Base-by-base conservation (phyloP, 2,797 vertebrate species). In the Yasuhikotakia modesta region DNA sequence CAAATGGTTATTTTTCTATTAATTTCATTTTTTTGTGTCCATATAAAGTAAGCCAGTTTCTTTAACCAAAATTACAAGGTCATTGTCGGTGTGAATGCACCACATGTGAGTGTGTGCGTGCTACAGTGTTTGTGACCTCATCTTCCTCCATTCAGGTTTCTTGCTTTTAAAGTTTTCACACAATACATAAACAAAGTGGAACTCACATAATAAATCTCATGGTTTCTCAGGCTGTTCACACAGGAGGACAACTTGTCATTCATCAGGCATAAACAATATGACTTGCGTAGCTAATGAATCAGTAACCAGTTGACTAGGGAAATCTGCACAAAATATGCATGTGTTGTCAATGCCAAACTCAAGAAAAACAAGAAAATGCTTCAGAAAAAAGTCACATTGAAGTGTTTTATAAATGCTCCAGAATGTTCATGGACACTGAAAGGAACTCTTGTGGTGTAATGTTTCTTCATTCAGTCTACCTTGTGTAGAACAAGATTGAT, bases 401-500 rank as follows among this genome's bases (percentile, higher is more conserved):
- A 19, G 50, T 27, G 48, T 55, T 30, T 39, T 39, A 11, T 35
- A 52, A 24, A 74, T 45, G 11, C 17, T 66, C 3, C 24, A 55
- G 50, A 43, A 7, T 24, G 8, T 45, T 17, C 7, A 48, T 17
- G 27, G 39, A 61, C 43, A 12, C n/a, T 69, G 10, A 76, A 76
- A 66, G 24, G 19, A 32, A 50, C 21, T 66, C 12, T 32, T 17
- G 21, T 19, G 17, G 27, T 17, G 7, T 67, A 57, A 75, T 39
- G 35, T 27, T 52, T 70, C 16, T 70, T 45, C 21, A 70, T 21
- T 63, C 8, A 10, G 39, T 10, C 39, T 43, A 17, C 32, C n/a
- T n/a, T 77, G 43, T 77, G 21, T 70, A 70, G 75, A 66, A 77
- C 57, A 70, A 16, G 14, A 45, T 43, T n/a, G 55, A 66, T 77